Evolutionary conservation across 2,797 vertebrate species (phyloP).

Genomic region (Garrulus glandarius): DNA sequence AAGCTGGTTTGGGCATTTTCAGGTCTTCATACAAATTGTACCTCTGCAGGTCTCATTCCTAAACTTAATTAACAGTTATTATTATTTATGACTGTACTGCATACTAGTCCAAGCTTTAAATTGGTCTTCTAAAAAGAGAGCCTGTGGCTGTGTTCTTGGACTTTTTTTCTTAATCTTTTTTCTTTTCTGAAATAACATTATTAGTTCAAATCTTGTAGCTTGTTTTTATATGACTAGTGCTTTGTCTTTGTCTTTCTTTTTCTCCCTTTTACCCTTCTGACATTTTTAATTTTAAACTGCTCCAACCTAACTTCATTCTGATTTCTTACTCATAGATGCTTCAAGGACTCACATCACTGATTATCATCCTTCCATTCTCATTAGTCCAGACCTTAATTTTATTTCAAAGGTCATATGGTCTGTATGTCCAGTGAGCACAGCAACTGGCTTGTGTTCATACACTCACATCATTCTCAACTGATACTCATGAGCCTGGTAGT

Average conservation of each 20-base stretch:
- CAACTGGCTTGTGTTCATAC: not conserved
- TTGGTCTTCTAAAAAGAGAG: constrained; percentile 31
- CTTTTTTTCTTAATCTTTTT: not conserved
- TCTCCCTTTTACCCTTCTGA: not conserved
- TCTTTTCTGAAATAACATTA: constrained; percentile 3
- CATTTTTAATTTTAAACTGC: constrained; percentile 28
- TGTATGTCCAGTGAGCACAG: not conserved
- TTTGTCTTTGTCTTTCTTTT: constrained; percentile 18
- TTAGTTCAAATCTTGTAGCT: constrained; percentile 4
- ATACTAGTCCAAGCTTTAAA: constrained; percentile 31
- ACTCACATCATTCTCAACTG: not conserved
- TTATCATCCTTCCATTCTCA: constrained; percentile 13
- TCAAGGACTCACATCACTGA: not conserved
- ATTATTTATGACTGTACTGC: constrained; percentile 62
- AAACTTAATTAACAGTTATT: constrained; percentile 68
- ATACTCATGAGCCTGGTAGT: not conserved
- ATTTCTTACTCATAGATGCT: constrained; percentile 19
- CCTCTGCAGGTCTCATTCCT: constrained; percentile 44
- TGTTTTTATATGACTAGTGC: not conserved
- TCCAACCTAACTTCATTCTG: not conserved
- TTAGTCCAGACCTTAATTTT: constrained; percentile 50
- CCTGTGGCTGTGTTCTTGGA: constrained; percentile 25
- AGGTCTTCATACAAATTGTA: constrained; percentile 35
- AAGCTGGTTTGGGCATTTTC: constrained; percentile 28
- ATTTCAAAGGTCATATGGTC: constrained; percentile 36